Base-by-base conservation (phyloP, 1,140 invertebrate genomes). In the Pristionchus pacificus region DNA sequence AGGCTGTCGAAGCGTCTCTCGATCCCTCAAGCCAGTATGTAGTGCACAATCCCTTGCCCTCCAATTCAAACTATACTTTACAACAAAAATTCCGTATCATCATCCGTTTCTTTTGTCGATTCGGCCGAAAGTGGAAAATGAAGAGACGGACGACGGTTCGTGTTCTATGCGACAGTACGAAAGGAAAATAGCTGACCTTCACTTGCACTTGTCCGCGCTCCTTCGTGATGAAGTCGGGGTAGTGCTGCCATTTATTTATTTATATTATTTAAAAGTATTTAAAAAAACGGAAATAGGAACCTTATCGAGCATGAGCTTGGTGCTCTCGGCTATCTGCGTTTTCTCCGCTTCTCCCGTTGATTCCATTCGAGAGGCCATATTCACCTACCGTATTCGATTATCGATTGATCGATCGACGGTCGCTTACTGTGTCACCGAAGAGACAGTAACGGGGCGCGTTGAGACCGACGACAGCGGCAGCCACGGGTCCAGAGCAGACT, bases 361-460 rank as follows among this genome's bases (percentile, higher is more conserved):
- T 85, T 96, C 93, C 92, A 95, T 93, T 77, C 93, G 87, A 0
- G 90, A 91, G 0, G 93, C 91, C 15, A 92, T 95, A 83, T 96
- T 95, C 2, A 83, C 79, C 77, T 75, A 66, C 19, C 19, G 38
- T 49, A 10, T 49, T 49, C 38, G 19, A 49, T 49, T 19, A 49
- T 49, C 6, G 38, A 10, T 62, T 24, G 15, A 25, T 29, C 32
- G 13, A n/a, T 28, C 25, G 24, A 30, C 13, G 10, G 24, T 61
- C 25, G 15, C 29, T 24, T 61, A 73, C 71, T n/a, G 71, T 73
- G 55, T 73, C 71, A 28, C 71, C 71, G 38, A 73, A 73, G 6
- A 73, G 66, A 69, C 71, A 73, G 38, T 70, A 73, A 6, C 71
- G 33, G 32, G 74, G 74, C 31, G 74, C 74, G 57, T 72, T 75